These are phyloP conservation scores for Todus mexicanus DNA, from an alignment of 2,797 vertebrate genomes.

Conservation along the genomic window DNA sequence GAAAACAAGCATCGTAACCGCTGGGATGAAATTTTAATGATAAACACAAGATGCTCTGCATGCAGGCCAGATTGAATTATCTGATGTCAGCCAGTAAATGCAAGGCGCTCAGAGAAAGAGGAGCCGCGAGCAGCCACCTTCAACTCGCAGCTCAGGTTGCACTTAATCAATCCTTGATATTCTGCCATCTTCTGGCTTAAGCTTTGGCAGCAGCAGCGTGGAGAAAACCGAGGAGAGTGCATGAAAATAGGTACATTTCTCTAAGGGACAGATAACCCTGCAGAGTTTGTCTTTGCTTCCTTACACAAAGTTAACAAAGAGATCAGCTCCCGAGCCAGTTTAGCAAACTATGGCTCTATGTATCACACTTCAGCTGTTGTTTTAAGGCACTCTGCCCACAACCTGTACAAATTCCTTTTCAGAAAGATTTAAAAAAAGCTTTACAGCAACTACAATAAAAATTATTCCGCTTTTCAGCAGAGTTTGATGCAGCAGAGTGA, in stretches of 20 bases:
- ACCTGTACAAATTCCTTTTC: background rate
- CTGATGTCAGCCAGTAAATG: conserved; percentile 61
- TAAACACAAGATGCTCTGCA: conserved; percentile 75
- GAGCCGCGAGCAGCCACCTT: conserved; percentile 54
- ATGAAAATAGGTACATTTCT: background rate
- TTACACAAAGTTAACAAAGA: background rate
- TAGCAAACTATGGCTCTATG: background rate
- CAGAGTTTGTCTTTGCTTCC: background rate
- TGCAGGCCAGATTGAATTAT: conserved; percentile 63
- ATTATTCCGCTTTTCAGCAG: background rate
- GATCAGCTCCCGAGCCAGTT: background rate
- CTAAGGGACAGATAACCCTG: background rate
- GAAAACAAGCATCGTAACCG: conserved; percentile 81
- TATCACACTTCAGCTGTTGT: background rate
- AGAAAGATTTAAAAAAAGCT: background rate
- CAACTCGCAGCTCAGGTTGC: conserved; percentile 65
- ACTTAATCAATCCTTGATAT: conserved; percentile 65
- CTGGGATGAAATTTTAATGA: conserved; percentile 81
- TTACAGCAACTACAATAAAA: background rate
- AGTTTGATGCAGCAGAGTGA: background rate
- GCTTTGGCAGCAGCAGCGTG: conserved; percentile 36
- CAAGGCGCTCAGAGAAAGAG: conserved; percentile 55
- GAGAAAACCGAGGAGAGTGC: background rate
- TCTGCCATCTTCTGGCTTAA: conserved; percentile 58
- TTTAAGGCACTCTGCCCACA: background rate